Evolutionary conservation across 2,113 vertebrate genomes (phyloP).

Genomic region (Mesitornis unicolor): DNA sequence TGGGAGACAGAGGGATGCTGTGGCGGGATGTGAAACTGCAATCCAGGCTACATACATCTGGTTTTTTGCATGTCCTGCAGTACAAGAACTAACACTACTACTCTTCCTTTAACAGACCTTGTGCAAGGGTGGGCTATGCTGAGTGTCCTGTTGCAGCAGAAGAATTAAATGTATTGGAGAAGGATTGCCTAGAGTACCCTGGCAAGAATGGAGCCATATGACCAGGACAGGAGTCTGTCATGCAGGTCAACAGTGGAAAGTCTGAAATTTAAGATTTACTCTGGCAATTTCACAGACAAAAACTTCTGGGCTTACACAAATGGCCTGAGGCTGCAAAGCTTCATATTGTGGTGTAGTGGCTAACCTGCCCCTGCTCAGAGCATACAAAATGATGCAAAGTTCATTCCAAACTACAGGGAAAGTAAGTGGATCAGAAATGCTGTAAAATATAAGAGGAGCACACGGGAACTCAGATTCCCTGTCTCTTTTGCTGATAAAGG

Average conservation of each 20-base stretch:
- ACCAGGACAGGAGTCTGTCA: background rate
- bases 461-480: background rate
- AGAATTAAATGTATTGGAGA: background rate
- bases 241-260: background rate
- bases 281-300: background rate
- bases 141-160: background rate
- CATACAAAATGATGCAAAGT: background rate
- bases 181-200: background rate
- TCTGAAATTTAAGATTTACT: background rate
- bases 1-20: background rate
- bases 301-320: accelerated
- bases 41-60: background rate
- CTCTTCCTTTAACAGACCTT: background rate
- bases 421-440: background rate
- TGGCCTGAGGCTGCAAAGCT: background rate
- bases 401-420: background rate
- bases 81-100: background rate
- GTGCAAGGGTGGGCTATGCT: background rate
- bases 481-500: background rate
- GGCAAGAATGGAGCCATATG: background rate
- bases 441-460: background rate
- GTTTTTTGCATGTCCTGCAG: background rate
- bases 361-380: background rate
- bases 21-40: background rate
- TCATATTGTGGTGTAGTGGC: background rate